Evolutionary conservation across 2,113 vertebrate species (phyloP).

Genomic region (Gallinago paraguaiae): DNA sequence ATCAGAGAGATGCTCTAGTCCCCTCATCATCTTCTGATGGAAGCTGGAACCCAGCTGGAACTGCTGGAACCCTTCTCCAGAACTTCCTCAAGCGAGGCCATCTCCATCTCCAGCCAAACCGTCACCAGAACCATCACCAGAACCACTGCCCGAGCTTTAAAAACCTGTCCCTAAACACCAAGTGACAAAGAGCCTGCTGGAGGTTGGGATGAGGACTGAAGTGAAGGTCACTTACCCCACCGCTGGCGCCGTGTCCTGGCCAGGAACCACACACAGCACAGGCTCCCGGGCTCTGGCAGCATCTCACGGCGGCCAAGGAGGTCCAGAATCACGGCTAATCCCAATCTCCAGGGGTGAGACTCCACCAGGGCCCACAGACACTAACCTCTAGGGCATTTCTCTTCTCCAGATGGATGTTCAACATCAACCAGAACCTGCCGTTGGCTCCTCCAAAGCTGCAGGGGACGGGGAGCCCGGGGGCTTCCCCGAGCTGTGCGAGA

Average conservation of each 20-base stretch:
- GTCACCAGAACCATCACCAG: background rate
- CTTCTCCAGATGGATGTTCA: background rate
- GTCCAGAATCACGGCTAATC: background rate
- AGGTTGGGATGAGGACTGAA: rapidly evolving
- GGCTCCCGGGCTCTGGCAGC: background rate
- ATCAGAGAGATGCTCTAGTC: no score
- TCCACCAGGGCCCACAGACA: background rate
- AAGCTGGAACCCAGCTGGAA: no score
- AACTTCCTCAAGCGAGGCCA: background rate
- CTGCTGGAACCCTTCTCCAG: no score
- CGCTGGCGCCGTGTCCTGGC: background rate
- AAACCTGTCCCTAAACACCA: rapidly evolving
- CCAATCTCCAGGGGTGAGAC: background rate
- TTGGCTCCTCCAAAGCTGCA: background rate
- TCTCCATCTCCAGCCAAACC: background rate
- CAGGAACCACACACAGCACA: background rate
- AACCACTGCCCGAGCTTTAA: background rate
- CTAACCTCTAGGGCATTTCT: background rate
- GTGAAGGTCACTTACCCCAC: background rate
- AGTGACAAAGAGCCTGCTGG: background rate
- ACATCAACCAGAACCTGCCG: background rate
- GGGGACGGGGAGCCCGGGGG: background rate
- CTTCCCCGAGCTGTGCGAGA: background rate
- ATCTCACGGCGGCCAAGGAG: background rate
- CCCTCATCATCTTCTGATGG: no score